Conservation (phyloP, 2,113 vertebrate species). For the Trematocara zebra region DNA sequence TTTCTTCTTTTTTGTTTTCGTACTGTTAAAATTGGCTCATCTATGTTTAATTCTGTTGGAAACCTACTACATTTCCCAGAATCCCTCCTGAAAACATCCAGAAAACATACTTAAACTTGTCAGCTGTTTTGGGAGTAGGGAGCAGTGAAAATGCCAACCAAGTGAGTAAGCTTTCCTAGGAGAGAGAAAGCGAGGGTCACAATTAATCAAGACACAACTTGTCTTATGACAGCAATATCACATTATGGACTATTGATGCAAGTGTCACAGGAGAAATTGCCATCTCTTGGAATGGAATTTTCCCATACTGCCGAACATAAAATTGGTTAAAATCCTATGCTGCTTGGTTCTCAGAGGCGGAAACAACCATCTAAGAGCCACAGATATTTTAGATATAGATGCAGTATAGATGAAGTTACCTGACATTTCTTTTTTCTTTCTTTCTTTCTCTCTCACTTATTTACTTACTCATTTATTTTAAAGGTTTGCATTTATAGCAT, state of each 20-base stretch:
- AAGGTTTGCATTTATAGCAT: not conserved
- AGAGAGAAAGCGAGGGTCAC: conserved; percentile 3
- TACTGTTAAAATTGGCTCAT: not conserved
- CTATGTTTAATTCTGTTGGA: not conserved
- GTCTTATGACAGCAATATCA: conserved; percentile 19
- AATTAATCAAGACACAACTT: conserved; percentile 15
- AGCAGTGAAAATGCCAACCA: not conserved
- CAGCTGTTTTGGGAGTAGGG: not conserved
- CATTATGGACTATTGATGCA: conserved; percentile 22
- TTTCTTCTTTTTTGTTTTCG: not conserved
- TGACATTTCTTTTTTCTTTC: not conserved
- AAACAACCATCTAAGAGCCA: not conserved
- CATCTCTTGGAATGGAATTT: conserved; percentile 27
- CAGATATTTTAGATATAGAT: not conserved
- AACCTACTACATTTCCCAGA: not conserved
- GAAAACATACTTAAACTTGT: not conserved
- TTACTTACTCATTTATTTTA: not conserved
- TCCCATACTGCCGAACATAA: conserved; percentile 10
- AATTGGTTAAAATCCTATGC: not conserved
- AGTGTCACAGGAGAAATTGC: conserved; percentile 20
- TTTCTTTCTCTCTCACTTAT: not conserved
- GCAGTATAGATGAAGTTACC: not conserved
- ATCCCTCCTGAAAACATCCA: not conserved
- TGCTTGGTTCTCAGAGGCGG: not conserved
- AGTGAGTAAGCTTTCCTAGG: not conserved